phyloP scores from a whole-genome alignment of 2,797 vertebrate species.

The Cryptoblepharus egeriae region DNA sequence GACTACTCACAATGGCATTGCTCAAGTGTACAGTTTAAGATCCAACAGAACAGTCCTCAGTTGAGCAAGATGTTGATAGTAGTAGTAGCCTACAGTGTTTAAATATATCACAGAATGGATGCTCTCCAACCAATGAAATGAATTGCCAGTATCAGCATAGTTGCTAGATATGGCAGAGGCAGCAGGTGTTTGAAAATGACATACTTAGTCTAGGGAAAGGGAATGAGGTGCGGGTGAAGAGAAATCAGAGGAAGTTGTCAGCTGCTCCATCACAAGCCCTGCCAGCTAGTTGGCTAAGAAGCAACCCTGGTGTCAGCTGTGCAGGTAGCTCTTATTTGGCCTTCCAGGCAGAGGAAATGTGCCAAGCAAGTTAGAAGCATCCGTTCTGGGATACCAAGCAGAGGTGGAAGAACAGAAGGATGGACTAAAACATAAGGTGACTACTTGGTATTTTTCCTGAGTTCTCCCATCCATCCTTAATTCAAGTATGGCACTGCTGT shows the following conservation, averaged over 20 bases:
- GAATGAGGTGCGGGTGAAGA: slow-evolving; percentile 54
- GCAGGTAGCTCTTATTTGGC: slow-evolving; percentile 75
- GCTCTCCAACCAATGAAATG: slow-evolving; percentile 40
- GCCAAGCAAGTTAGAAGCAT: slow-evolving; percentile 68
- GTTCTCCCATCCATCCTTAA: not conserved
- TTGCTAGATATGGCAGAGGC: slow-evolving; percentile 67
- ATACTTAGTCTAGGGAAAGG: slow-evolving; percentile 71
- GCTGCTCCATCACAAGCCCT: slow-evolving; percentile 69
- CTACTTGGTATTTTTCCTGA: slow-evolving; percentile 57
- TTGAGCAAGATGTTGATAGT: slow-evolving; percentile 31
- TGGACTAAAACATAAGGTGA: slow-evolving; percentile 60
- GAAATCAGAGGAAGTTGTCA: slow-evolving; percentile 69
- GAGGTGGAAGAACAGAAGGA: slow-evolving; percentile 56
- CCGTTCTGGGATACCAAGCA: slow-evolving; percentile 61
- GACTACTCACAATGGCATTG: not conserved
- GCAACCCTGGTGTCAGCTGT: slow-evolving; percentile 76
- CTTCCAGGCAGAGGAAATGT: slow-evolving; percentile 72
- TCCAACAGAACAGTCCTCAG: slow-evolving; percentile 20
- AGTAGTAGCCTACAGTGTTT: slow-evolving; percentile 2
- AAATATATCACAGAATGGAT: slow-evolving; percentile 39
- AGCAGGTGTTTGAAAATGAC: slow-evolving; percentile 72
- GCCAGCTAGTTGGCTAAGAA: slow-evolving; percentile 72
- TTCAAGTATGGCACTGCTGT: not conserved
- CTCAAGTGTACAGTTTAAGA: not conserved
- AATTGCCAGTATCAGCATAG: slow-evolving; percentile 60